Percentiles rank a stretch among this genome's conserved stretches.
Evolutionary conservation across 2,888 invertebrate species (phyloP).

Genomic region (Epinotia demarniana): DNA sequence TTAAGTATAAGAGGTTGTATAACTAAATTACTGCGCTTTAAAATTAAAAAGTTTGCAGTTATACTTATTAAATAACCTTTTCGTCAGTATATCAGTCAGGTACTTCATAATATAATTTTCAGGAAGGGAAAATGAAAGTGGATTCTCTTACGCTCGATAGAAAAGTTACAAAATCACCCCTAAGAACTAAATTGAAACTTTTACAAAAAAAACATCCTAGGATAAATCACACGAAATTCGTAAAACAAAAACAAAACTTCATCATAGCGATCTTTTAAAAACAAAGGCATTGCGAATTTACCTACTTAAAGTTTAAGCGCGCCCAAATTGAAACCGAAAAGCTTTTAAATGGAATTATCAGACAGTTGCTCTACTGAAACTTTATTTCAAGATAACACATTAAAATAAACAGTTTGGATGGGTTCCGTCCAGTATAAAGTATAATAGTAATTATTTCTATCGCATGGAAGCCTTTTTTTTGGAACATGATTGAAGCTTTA

Average conservation of each 20-base stretch:
- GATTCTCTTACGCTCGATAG: no score
- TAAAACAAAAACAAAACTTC: background rate
- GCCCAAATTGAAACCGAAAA: constrained; percentile 46
- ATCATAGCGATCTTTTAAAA: constrained; percentile 6
- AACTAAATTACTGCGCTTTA: constrained; percentile 10
- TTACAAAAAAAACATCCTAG: background rate
- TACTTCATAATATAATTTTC: no score
- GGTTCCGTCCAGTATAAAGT: constrained; percentile 1
- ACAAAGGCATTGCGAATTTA: constrained; percentile 8
- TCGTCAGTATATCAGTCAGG: no score
- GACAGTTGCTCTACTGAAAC: constrained; percentile 46
- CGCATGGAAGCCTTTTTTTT: no score
- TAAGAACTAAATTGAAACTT: background rate
- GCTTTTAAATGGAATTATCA: constrained; percentile 55
- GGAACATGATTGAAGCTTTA: no score
- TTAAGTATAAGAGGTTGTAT: constrained; percentile 27
- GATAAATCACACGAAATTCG: background rate
- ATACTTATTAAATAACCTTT: background rate
- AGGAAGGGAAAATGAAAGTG: no score
- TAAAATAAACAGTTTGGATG: background rate
- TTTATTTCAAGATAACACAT: constrained; percentile 12
- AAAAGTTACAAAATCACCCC: no score
- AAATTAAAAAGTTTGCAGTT: background rate
- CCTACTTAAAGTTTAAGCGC: constrained; percentile 38
- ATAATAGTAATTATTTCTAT: no score